These are phyloP conservation scores for Brachypteracias leptosomus DNA, from an alignment of 2,113 vertebrate genomes.

Conservation along the genomic window DNA sequence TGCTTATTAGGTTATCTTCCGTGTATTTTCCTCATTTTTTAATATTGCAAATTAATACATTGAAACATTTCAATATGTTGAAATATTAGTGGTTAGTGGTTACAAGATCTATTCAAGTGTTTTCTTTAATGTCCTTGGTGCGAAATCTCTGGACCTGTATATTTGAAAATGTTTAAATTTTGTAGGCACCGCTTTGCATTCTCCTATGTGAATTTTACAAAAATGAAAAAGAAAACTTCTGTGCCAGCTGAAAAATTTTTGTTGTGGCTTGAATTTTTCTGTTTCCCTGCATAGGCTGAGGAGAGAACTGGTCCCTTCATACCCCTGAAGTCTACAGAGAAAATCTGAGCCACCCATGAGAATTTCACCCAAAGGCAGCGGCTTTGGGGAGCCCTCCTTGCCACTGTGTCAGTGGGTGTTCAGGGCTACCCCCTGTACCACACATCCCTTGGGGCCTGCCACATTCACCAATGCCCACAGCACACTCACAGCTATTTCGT, in stretches of 20 bases:
- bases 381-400: not conserved
- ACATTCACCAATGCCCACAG: not conserved
- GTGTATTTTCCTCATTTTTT: not conserved
- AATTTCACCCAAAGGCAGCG: not conserved
- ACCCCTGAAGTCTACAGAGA: not conserved
- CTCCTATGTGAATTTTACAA: not conserved
- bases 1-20: not conserved
- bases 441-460: not conserved
- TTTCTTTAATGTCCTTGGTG: not conserved
- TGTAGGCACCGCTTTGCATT: not conserved
- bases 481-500: not conserved
- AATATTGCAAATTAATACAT: not conserved
- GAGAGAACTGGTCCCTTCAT: not conserved
- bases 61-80: not conserved
- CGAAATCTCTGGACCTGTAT: not conserved
- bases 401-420: too few relatives aligned
- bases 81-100: not conserved
- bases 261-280: not conserved
- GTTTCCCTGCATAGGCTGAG: not conserved
- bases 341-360: not conserved
- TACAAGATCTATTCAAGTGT: not conserved
- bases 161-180: not conserved
- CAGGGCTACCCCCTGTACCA: not conserved
- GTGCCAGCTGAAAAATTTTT: not conserved
- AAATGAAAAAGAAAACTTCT: not conserved